phyloP scores from a whole-genome alignment of 2,113 vertebrate genomes.

The Irena cyanogastra region DNA sequence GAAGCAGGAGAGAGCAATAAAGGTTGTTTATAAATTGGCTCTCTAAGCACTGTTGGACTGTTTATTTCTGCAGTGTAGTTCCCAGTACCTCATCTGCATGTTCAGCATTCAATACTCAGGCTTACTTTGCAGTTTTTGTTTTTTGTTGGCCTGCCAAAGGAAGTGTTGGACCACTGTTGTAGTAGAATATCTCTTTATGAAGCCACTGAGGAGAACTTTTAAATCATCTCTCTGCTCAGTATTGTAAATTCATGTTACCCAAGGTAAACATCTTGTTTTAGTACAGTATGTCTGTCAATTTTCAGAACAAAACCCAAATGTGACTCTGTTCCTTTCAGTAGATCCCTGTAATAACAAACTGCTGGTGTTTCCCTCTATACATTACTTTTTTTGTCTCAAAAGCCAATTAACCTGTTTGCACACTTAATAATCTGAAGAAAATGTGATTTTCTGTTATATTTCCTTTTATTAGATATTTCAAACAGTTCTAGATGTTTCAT shows the following conservation, averaged over 20 bases:
- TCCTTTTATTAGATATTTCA: conserved; percentile 14
- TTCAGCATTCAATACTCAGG: neutral
- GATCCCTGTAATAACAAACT: neutral
- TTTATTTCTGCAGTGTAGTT: neutral
- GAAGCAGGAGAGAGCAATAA: neutral
- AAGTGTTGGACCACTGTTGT: neutral
- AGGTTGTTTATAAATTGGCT: neutral
- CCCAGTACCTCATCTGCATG: neutral
- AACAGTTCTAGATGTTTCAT: neutral
- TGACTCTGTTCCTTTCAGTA: neutral
- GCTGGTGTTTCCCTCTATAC: neutral
- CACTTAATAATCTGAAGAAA: conserved; percentile 1
- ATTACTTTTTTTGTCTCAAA: neutral
- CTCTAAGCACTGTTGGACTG: neutral
- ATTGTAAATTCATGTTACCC: neutral
- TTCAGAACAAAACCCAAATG: neutral
- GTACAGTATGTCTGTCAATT: neutral
- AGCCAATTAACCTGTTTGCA: neutral
- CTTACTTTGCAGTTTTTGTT: neutral
- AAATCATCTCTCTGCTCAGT: neutral
- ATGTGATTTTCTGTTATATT: neutral
- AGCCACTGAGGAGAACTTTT: neutral
- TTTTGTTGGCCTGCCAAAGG: neutral
- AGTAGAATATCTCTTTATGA: neutral
- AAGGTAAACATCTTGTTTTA: neutral